These are phyloP conservation scores for Hemichromis elongatus DNA, from an alignment of 2,113 vertebrate species.

Conservation along the genomic window DNA sequence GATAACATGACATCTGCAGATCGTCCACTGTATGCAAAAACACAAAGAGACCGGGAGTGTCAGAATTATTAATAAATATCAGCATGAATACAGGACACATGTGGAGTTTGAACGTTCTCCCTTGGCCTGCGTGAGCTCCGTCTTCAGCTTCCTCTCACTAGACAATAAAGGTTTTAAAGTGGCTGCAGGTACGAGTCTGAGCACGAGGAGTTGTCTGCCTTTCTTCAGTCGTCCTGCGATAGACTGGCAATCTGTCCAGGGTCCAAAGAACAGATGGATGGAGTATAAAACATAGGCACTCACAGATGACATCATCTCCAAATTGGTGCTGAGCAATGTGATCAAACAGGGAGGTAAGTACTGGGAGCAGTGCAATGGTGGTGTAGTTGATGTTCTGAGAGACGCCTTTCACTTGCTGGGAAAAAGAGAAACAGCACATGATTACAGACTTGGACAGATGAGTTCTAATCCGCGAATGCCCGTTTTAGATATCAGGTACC, in stretches of 20 bases:
- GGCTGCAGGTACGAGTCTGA: too few species aligned
- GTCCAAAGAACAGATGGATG: not conserved
- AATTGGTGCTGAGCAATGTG: constrained; percentile 92
- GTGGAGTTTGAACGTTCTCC: not conserved
- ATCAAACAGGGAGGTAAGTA: constrained; percentile 91
- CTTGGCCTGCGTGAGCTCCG: not conserved
- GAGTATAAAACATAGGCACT: constrained; percentile 15
- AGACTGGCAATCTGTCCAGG: not conserved
- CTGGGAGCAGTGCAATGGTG: constrained; percentile 86
- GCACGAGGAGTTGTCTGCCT: not conserved
- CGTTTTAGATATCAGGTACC: constrained; percentile 20
- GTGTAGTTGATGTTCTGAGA: constrained; percentile 95
- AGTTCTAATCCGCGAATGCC: not conserved
- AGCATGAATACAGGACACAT: not conserved
- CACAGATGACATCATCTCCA: constrained; percentile 89
- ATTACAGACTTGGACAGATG: not conserved
- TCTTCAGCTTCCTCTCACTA: not conserved
- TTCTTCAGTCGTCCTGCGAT: not conserved
- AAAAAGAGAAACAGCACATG: not conserved
- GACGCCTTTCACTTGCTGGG: constrained; percentile 85
- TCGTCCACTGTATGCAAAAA: constrained; percentile 80
- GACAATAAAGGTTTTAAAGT: not conserved
- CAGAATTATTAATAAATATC: not conserved
- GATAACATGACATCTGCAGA: constrained; percentile 92
- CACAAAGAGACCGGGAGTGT: not conserved